Percentiles rank a stretch among this genome's conserved stretches.
Conservation (phyloP, 37 sponge, comb jelly and placozoan genomes). For the Aphrocallistes beatrix region DNA sequence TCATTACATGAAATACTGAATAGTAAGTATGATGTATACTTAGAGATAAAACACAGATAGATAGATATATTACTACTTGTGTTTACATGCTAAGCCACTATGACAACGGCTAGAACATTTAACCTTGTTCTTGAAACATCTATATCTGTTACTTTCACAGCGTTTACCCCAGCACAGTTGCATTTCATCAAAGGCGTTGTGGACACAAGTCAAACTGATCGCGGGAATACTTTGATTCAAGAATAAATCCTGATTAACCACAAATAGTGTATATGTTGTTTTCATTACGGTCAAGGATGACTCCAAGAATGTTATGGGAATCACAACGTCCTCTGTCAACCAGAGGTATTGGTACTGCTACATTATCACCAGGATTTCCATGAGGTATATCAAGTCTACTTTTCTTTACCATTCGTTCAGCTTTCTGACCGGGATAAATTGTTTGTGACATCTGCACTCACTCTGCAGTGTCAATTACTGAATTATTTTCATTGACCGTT, state of each 20-base stretch:
- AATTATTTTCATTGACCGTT: too few relatives aligned
- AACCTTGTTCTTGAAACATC: constrained; percentile 3
- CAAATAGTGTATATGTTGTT: neutral
- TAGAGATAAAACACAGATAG: neutral
- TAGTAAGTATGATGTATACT: neutral
- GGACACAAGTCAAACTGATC: neutral
- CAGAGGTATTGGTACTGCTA: neutral
- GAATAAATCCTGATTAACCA: neutral
- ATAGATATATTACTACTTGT: neutral
- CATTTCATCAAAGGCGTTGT: neutral
- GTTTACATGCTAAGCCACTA: neutral
- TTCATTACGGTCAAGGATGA: neutral
- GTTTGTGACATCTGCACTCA: too few relatives aligned
- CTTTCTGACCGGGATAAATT: too few relatives aligned
- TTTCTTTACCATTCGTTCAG: too few relatives aligned
- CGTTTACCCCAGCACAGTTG: too few relatives aligned
- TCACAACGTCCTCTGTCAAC: neutral
- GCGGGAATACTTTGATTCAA: neutral
- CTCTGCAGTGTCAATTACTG: too few relatives aligned
- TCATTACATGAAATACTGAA: constrained; percentile 7
- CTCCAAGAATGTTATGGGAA: neutral
- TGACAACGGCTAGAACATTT: constrained; percentile 9
- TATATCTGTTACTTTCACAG: constrained; percentile 3
- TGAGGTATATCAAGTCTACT: neutral
- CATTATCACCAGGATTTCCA: neutral